These are phyloP conservation scores for Glyptemys insculpta DNA, from an alignment of 2,797 vertebrate species.

Conservation along the genomic window DNA sequence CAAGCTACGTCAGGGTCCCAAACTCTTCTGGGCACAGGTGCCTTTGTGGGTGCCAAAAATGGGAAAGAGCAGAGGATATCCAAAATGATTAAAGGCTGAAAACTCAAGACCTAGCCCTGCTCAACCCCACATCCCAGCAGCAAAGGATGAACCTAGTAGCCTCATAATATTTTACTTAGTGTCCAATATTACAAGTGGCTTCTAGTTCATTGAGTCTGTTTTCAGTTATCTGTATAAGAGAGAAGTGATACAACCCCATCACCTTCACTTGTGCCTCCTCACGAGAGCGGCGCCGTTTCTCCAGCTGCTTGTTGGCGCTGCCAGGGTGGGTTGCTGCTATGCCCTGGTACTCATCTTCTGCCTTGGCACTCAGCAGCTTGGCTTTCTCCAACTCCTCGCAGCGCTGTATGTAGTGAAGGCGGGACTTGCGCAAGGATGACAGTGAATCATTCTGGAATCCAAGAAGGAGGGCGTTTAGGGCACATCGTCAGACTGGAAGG, in stretches of 20 bases:
- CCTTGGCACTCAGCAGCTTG: conserved; percentile 83
- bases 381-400: conserved; percentile 91
- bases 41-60: not conserved
- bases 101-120: not conserved
- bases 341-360: conserved; percentile 80
- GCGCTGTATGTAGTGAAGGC: conserved; percentile 90
- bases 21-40: not conserved
- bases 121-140: not conserved
- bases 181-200: not conserved
- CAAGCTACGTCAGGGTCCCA: not conserved
- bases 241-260: not conserved
- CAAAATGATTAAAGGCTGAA: not conserved
- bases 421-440: conserved; percentile 87
- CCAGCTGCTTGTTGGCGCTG: conserved; percentile 88
- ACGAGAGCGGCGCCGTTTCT: conserved; percentile 90
- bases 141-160: not conserved
- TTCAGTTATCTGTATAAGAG: not conserved
- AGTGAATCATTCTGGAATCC: conserved; percentile 84
- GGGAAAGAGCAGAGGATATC: not conserved
- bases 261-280: conserved; percentile 93
- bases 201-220: not conserved
- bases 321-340: conserved; percentile 6
- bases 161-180: not conserved
- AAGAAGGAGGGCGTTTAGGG: not conserved
- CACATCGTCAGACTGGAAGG: accelerated